Base-by-base conservation (phyloP, 2,113 vertebrate genomes). In the Panthera uncia region DNA sequence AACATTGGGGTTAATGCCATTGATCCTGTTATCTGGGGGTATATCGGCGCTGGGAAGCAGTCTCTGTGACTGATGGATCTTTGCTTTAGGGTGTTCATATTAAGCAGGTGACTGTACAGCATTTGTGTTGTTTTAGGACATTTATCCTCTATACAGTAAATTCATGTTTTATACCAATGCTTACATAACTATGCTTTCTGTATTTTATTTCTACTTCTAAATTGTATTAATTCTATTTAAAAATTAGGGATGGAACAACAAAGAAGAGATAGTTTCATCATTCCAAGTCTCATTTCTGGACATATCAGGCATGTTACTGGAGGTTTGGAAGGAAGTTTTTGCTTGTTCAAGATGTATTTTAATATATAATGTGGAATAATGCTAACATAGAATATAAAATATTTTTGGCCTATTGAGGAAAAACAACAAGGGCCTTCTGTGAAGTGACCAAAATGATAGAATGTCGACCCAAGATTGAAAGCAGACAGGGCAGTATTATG, bases 401-500 rank as follows among this genome's bases (percentile, higher is more conserved):
- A 95, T 89, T 96, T 91, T n/a, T 16, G 48, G 83, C 12, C 92
- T n/a, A 76, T 31, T 92, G 57, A 89, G 50, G 73, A 80, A 90
- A 87, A 93, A n/a, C 31, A 90, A 84, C 5, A 89, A 93, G 11
- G 31, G 29, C 2, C 29, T 78, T 91, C 41, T 68, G 55, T 95
- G 38, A 95, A 86, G 73, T 69, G 65, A 68, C 12, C 7, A 38
- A 52, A 96, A 82, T 76, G 63, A 89, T 41, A 57, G 3, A 55
- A 29, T 78, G 4, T 50, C 33, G 61, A 71, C 31, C 57, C 25
- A 41, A 55, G 36, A 88, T 66, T 85, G 92, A 95, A 96, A 95
- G 38, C 97, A 96, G 80, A 88, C 38, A 61, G 79, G 74, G 52
- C 41, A 74, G 80, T 79, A 85, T 94, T 97, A 69, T 33, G 45